phyloP scores from a whole-genome alignment of 2,797 vertebrate genomes.

The Toxotes lorentzi region DNA sequence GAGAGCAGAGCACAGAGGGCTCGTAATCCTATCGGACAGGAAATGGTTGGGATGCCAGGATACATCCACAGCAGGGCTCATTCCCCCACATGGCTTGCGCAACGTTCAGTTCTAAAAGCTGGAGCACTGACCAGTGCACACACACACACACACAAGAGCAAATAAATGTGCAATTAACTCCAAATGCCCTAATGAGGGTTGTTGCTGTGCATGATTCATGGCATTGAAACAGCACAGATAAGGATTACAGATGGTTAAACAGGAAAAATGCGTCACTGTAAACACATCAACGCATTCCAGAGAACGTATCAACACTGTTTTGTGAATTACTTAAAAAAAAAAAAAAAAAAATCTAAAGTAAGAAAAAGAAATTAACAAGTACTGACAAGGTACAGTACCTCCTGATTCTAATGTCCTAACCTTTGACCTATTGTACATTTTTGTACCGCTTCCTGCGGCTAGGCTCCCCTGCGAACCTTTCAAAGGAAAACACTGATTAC shows the following conservation, averaged over 20 bases:
- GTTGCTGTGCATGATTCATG: slow-evolving; percentile 70
- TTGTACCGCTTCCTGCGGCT: slow-evolving; percentile 19
- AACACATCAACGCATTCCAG: slow-evolving; percentile 33
- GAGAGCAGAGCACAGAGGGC: slow-evolving; percentile 89
- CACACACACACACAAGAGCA: slow-evolving; percentile 10
- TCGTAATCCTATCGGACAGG: slow-evolving; percentile 95
- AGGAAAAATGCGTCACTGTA: slow-evolving; percentile 56
- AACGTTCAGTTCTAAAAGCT: slow-evolving; percentile 89
- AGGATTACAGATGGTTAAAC: slow-evolving; percentile 60
- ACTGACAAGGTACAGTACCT: slow-evolving; percentile 25
- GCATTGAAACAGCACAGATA: slow-evolving; percentile 52
- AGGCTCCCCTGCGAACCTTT: slow-evolving; percentile 25
- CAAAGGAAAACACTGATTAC: slow-evolving; percentile 40
- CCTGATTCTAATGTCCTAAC: slow-evolving; percentile 50
- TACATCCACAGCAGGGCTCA: slow-evolving; percentile 92
- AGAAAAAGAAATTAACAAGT: slow-evolving; percentile 18
- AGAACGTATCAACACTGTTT: slow-evolving; percentile 40
- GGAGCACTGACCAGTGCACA: slow-evolving; percentile 71
- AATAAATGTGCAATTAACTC: slow-evolving; percentile 79
- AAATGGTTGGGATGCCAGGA: slow-evolving; percentile 99
- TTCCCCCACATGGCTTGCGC: slow-evolving; percentile 88
- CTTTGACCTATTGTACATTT: slow-evolving; percentile 59
- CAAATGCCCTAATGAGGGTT: slow-evolving; percentile 81
- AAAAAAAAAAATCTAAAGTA: slow-evolving; percentile 11
- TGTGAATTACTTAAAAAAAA: slow-evolving; percentile 11